Conservation (phyloP, 1,140 invertebrate genomes). For the Scaptomyza pallida region DNA sequence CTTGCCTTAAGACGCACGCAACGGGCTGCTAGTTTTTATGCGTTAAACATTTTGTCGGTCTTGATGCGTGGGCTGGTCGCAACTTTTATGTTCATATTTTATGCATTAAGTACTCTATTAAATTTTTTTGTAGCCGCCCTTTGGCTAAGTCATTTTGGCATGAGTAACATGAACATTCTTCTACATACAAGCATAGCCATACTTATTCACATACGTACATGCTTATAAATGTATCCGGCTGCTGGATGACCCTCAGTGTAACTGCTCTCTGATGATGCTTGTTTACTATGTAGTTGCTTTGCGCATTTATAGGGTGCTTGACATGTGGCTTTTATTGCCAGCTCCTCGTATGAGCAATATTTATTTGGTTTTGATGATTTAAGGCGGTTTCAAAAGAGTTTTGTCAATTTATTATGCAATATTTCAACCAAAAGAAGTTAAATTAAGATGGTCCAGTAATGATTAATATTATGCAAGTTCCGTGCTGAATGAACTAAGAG, state of each 20-base stretch:
- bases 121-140: constrained; percentile 50
- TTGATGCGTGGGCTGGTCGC: constrained; percentile 23
- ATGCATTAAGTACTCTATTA: constrained; percentile 75
- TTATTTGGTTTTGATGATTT: constrained; percentile 58
- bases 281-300: constrained; percentile 46
- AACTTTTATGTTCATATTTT: constrained; percentile 70
- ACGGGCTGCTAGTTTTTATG: constrained; percentile 36
- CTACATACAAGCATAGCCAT: too few relatives aligned
- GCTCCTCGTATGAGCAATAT: constrained; percentile 57
- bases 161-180: constrained; percentile 15
- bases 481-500: too few relatives aligned
- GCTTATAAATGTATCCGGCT: constrained; percentile 4
- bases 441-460: too few relatives aligned
- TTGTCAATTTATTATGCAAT: neutral
- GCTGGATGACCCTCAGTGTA: constrained; percentile 30
- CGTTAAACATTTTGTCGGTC: constrained; percentile 23
- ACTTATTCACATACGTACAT: neutral
- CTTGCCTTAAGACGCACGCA: constrained; percentile 44
- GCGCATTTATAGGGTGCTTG: constrained; percentile 62
- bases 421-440: too few relatives aligned
- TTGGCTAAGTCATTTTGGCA: constrained; percentile 1
- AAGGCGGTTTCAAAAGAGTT: too few relatives aligned
- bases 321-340: constrained; percentile 29
- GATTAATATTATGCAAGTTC: too few relatives aligned
- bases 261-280: constrained; percentile 9